Base-by-base conservation (phyloP, 1,140 invertebrate genomes). In the Lamellibrachia luymesi region DNA sequence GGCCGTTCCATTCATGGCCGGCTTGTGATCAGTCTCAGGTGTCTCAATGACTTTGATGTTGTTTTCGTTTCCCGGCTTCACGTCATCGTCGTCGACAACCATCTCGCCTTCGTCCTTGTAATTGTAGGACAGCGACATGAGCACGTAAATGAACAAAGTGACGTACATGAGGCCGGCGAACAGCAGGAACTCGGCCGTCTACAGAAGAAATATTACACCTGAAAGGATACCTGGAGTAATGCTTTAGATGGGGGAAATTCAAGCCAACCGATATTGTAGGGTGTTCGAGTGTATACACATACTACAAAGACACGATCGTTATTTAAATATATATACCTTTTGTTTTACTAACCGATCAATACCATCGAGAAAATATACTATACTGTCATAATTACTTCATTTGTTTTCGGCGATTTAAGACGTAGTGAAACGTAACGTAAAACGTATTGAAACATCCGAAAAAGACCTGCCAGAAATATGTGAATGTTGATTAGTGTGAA, bases 181-280 rank as follows among this genome's bases (percentile, higher is more conserved):
- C 91, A 91, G 91, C 6, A 91, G 51, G 91, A 91, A 91, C 91
- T 91, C 91, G 1, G 49, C 91, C 91, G 51, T 91, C 91, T 91
- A 27, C 91, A 49, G 6, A 10, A 91, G 91, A n/a, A n/a, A 38
- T 22, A 91, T 56, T 91, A 22, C 27, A 22, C 38, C 38, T 38
- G 38, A 38, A 38, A 38, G 0, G 0, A 38, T 38, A 38, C 38
- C 38, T 38, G 38, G 38, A 38, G 38, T 38, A 38, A 38, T 38
- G 38, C 38, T 38, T 38, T 38, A 38, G 38, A 38, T 38, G 38
- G 38, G 38, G 38, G 38, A 38, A 38, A 38, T 38, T 38, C 38
- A 38, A 38, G 38, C 38, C 38, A 38, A 38, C 38, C 38, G 38
- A 38, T 38, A 38, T 38, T 38, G 38, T 38, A 38, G 38, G 38